Conservation (phyloP, 2,888 invertebrate species). For the Crepidodera aurea region DNA sequence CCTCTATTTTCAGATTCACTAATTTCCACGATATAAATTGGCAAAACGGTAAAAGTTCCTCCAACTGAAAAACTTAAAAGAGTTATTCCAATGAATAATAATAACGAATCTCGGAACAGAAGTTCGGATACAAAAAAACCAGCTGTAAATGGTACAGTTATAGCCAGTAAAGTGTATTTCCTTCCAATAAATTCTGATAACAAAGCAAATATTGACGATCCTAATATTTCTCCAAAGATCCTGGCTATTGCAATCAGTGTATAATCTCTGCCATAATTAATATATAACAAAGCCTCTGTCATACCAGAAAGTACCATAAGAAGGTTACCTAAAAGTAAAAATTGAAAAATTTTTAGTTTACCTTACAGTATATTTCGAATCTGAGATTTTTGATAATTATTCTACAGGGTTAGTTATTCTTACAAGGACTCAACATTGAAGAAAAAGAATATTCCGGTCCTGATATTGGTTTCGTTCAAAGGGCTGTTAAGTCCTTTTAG, state of each 20-base stretch:
- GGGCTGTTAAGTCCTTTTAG: no score
- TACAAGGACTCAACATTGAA: no score
- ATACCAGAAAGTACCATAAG: background rate
- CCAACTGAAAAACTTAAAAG: background rate
- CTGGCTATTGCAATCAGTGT: background rate
- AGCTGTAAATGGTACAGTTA: background rate
- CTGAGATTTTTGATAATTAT: no score
- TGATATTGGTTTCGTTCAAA: no score
- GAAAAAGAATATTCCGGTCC: no score
- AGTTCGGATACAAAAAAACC: background rate
- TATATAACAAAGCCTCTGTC: background rate
- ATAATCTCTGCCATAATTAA: background rate
- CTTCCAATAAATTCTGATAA: slow-evolving; percentile 7
- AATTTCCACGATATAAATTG: slow-evolving; percentile 9
- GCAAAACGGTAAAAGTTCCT: slow-evolving; percentile 1
- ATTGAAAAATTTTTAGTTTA: no score
- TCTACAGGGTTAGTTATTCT: no score
- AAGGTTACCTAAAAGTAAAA: background rate
- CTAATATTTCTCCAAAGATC: background rate
- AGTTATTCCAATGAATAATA: background rate
- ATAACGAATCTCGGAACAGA: background rate
- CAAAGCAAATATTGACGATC: background rate
- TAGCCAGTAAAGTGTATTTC: background rate
- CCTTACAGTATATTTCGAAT: no score
- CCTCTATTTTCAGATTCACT: background rate